Conservation (phyloP, 2,888 invertebrate genomes). For the Drosophila pegasa region DNA sequence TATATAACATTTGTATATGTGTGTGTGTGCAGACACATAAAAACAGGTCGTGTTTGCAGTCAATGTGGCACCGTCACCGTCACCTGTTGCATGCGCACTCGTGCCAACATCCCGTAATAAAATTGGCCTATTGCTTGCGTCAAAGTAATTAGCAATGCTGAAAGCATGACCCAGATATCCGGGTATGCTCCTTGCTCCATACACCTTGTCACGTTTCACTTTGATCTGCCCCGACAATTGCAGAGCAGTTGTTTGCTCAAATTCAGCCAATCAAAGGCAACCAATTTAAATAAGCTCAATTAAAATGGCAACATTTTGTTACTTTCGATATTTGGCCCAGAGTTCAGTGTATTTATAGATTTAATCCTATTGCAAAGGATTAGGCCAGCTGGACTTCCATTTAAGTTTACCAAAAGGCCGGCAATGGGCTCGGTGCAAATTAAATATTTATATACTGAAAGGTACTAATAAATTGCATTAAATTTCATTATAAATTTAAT, state of each 20-base stretch:
- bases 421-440: not conserved
- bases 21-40: constrained; percentile 1
- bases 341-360: not conserved
- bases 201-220: constrained; percentile 23
- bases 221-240: constrained; percentile 6
- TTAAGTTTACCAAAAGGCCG: not conserved
- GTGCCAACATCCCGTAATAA: constrained; percentile 44
- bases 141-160: constrained; percentile 27
- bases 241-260: not conserved
- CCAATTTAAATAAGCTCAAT: not conserved
- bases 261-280: not conserved
- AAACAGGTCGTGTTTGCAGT: constrained; percentile 9
- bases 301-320: not conserved
- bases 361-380: not conserved
- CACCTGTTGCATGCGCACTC: constrained; percentile 8
- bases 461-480: not conserved
- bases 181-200: not conserved
- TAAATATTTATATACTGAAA: not conserved
- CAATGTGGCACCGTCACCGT: constrained; percentile 6
- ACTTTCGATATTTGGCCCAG: not conserved
- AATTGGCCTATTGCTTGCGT: constrained; percentile 40
- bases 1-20: not conserved
- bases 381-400: not conserved
- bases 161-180: constrained; percentile 18
- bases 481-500: not conserved